Base-by-base conservation (phyloP, 2,797 vertebrate species). In the Acipenser oxyrinchus region DNA sequence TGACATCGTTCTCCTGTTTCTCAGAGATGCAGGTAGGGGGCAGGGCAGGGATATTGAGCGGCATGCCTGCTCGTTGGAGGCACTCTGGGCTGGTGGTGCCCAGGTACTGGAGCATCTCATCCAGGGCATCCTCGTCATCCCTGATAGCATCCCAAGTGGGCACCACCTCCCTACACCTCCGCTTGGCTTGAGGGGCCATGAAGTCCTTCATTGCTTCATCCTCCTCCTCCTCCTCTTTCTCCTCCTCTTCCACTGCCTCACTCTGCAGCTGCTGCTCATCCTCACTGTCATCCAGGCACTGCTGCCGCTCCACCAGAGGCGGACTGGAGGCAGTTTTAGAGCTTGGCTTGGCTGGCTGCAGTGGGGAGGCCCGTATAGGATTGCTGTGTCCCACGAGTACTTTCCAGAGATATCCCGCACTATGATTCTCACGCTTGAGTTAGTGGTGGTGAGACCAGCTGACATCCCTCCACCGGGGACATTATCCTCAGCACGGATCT, bases 1-100 rank as follows among this genome's bases (percentile, higher is more conserved):
- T 98, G 71, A 99, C 95, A 60, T 99, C 96, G 0, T 96, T 97
- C 84, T 99, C 96, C 75, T 97, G 95, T 79, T 99, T 99, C 81
- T 99, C 96, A 7, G 96, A 96, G 71, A 98, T 94, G 68, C 95
- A 99, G 10, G 88, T 80, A 50, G 96, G 96, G 48, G 93, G 94
- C 48, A 91, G 91, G 64, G 95, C 93, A 63, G 96, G 96, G 76
- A 96, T 93, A 80, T 98, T 98, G 72, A 98, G 94, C 0, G 92
- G 94, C 71, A 92, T 89, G 57, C 94, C 95, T 77, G 95, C 90
- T 77, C 94, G 93, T 83, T 98, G 96, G 23, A 99, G 89, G 84
- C 96, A 99, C 79, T 99, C 96, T 1, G 96, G 95, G 76, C 96
- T 97, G 0, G 95, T 96, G 80, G 93, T 88, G 73, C 95, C 96